phyloP scores from a whole-genome alignment of 2,113 vertebrate genomes.

The Trachemys scripta region DNA sequence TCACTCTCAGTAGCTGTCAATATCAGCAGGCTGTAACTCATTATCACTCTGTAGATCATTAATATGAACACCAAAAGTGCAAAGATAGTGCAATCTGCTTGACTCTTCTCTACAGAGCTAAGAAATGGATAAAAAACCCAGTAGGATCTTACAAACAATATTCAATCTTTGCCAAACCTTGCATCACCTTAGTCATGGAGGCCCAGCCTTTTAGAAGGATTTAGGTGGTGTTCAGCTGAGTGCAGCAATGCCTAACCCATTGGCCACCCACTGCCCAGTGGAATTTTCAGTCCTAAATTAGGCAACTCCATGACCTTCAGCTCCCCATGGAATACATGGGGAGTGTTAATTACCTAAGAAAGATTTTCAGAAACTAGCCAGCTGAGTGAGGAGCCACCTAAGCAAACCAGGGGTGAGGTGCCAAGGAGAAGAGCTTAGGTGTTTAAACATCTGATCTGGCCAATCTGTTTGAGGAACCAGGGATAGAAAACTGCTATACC shows the following conservation, averaged over 20 bases:
- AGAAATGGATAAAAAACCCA: neutral
- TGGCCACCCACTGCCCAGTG: neutral
- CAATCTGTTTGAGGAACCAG: neutral
- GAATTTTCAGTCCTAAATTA: neutral
- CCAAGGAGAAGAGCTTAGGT: neutral
- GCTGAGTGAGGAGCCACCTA: neutral
- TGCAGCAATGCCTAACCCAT: neutral
- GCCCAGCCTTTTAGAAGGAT: neutral
- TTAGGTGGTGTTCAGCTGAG: neutral
- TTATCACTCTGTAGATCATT: neutral
- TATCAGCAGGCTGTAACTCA: accelerated
- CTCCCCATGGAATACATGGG: neutral
- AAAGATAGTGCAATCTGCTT: neutral
- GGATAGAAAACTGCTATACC: neutral
- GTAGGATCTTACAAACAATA: neutral
- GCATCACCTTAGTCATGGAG: neutral
- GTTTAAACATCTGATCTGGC: neutral
- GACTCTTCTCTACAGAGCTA: neutral
- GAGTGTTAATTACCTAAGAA: neutral
- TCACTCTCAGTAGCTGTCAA: neutral
- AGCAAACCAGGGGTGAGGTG: neutral
- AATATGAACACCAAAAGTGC: neutral
- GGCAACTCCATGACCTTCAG: too few relatives aligned
- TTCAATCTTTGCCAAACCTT: neutral
- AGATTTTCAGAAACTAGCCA: neutral